phyloP scores from a whole-genome alignment of 92 coral and sea anemone species.

The Actinostola sp. region DNA sequence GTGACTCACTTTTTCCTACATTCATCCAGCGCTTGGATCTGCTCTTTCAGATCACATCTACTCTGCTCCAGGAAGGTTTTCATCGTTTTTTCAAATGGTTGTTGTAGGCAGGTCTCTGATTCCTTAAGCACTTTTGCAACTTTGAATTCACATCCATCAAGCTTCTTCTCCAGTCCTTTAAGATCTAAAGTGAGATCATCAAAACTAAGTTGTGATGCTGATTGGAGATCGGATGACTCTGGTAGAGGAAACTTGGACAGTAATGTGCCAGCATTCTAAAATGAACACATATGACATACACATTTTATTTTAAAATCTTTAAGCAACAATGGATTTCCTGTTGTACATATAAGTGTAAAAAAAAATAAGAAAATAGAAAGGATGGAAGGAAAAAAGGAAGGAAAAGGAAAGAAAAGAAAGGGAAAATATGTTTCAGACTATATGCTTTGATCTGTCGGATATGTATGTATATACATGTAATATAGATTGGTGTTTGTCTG shows the following conservation, averaged over 20 bases:
- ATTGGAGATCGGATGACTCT: conserved; percentile 75
- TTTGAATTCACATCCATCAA: conserved; percentile 65
- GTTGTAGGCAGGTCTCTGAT: conserved; percentile 51
- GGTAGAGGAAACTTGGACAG: conserved; percentile 77
- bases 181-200: conserved; percentile 76
- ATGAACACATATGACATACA: not conserved
- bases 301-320: not conserved
- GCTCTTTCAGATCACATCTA: conserved; percentile 63
- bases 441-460: too few species aligned
- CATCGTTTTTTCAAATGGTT: conserved; percentile 69
- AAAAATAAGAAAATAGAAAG: too few species aligned
- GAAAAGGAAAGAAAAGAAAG: too few species aligned
- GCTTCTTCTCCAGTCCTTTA: conserved; percentile 49
- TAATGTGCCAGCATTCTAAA: conserved; percentile 85
- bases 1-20: conserved; percentile 72
- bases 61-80: conserved; percentile 72
- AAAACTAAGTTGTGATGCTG: conserved; percentile 83
- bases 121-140: conserved; percentile 59
- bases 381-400: too few species aligned
- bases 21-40: conserved; percentile 70
- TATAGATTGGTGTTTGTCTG: too few species aligned
- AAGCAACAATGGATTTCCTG: not conserved
- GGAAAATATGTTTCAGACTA: too few species aligned
- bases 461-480: too few species aligned
- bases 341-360: too few species aligned